Conservation (phyloP, 2,797 vertebrate genomes). For the Parambassis ranga region DNA sequence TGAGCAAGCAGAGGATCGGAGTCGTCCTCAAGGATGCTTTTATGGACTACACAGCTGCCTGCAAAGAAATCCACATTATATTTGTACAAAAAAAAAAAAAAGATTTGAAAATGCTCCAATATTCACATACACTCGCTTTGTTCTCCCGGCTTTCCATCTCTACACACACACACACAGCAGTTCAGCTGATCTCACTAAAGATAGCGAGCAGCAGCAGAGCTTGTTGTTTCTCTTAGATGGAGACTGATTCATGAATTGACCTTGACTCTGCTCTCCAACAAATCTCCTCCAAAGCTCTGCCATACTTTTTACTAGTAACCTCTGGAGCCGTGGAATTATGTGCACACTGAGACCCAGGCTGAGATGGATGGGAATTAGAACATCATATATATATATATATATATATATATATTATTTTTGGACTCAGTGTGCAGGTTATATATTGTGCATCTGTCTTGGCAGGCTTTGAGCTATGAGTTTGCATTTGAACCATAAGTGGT, state of each 20-base stretch:
- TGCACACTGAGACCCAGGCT: neutral
- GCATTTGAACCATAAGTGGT: too few species aligned
- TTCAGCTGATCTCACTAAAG: conserved; percentile 52
- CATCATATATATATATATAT: neutral
- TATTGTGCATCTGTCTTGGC: too few species aligned
- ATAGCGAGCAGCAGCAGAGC: conserved; percentile 47
- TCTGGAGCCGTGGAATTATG: conserved; percentile 12
- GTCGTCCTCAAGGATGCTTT: conserved; percentile 36
- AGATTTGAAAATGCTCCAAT: neutral
- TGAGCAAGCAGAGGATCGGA: neutral
- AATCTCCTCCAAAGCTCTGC: conserved; percentile 23
- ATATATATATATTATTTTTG: too few species aligned
- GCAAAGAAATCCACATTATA: neutral
- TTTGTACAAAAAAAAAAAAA: too few species aligned
- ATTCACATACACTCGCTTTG: neutral
- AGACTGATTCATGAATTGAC: conserved; percentile 64
- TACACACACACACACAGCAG: conserved; percentile 3
- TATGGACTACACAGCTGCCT: conserved; percentile 6
- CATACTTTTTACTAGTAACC: conserved; percentile 2
- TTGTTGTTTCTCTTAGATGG: conserved; percentile 58
- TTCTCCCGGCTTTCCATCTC: conserved; percentile 1
- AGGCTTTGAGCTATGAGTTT: too few species aligned
- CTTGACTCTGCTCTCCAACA: conserved; percentile 54
- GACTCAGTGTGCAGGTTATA: too few species aligned
- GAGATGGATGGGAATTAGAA: neutral